These are phyloP conservation scores for Steinernema khuongi DNA, from an alignment of 1,140 invertebrate genomes.

Conservation along the genomic window DNA sequence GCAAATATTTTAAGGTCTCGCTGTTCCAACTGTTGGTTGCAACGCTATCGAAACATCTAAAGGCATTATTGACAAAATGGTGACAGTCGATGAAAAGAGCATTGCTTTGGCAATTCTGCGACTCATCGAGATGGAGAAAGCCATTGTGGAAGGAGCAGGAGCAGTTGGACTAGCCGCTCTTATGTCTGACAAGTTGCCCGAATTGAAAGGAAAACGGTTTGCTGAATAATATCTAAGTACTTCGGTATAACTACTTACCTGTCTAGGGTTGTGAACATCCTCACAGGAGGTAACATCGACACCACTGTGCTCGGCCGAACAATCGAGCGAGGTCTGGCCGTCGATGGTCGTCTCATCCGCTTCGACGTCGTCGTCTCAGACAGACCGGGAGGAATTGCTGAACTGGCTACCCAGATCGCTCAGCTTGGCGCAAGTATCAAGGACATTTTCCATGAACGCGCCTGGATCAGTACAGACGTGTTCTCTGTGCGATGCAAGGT, in stretches of 20 bases:
- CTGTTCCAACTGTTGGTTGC: constrained; percentile 79
- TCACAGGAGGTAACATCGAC: constrained; percentile 88
- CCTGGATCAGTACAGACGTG: constrained; percentile 80
- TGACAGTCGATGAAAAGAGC: constrained; percentile 65
- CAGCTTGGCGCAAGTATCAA: constrained; percentile 81
- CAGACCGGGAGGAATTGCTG: constrained; percentile 73
- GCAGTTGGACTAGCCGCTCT: constrained; percentile 80
- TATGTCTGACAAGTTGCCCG: constrained; percentile 73
- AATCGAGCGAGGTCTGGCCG: constrained; percentile 79
- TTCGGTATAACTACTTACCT: background rate
- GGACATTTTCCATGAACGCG: constrained; percentile 85
- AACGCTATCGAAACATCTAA: constrained; percentile 77
- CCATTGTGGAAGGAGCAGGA: constrained; percentile 85
- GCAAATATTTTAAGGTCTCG: constrained; percentile 64
- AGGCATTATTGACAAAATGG: constrained; percentile 75
- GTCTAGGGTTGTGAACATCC: constrained; percentile 69
- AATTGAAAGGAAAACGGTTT: constrained; percentile 78
- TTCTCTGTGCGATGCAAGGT: constrained; percentile 71
- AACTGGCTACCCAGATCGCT: constrained; percentile 72
- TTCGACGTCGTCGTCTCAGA: constrained; percentile 80
- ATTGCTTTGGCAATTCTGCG: constrained; percentile 81
- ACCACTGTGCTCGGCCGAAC: constrained; percentile 80
- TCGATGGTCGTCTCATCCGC: constrained; percentile 77
- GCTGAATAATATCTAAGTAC: background rate
- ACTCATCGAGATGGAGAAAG: constrained; percentile 75